Evolutionary conservation across 2,797 vertebrate species (phyloP).

Genomic region (Poeciliopsis presidionis): DNA sequence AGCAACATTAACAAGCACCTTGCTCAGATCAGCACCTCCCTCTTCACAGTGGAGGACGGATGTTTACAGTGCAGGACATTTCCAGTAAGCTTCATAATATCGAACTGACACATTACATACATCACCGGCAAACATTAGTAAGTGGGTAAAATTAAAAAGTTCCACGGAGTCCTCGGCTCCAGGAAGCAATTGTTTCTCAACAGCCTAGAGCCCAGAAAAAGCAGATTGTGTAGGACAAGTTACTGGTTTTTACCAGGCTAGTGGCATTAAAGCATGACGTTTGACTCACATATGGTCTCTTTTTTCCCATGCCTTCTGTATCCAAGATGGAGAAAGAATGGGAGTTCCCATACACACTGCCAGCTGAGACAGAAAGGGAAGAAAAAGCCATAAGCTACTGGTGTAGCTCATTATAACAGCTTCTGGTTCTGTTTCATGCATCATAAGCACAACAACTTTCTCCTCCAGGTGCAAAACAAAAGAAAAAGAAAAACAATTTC

Average conservation of each 20-base stretch:
- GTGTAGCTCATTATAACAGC: background rate
- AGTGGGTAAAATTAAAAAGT: too few species aligned
- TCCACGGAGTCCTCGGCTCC: too few species aligned
- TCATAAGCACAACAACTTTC: conserved; percentile 25
- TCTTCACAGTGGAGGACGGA: too few species aligned
- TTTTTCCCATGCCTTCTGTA: conserved; percentile 92
- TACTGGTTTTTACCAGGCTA: too few species aligned
- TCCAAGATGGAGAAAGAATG: conserved; percentile 94
- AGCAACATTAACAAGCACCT: too few species aligned
- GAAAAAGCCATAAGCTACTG: conserved; percentile 5
- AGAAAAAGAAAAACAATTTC: background rate
- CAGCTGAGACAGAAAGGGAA: conserved; percentile 76
- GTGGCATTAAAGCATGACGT: background rate
- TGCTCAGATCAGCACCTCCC: too few species aligned
- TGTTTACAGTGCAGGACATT: too few species aligned
- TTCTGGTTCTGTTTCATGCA: conserved; percentile 15
- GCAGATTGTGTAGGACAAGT: too few species aligned
- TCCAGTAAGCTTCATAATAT: too few species aligned
- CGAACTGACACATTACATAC: background rate
- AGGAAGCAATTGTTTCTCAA: too few species aligned
- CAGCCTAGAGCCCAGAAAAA: too few species aligned
- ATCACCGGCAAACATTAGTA: too few species aligned
- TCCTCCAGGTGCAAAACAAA: conserved; percentile 12
- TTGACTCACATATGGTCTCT: conserved; percentile 86
- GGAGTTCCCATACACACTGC: conserved; percentile 96